These are phyloP conservation scores for Lipotes vexillifer DNA, from an alignment of 2,113 vertebrate species.

Conservation along the genomic window DNA sequence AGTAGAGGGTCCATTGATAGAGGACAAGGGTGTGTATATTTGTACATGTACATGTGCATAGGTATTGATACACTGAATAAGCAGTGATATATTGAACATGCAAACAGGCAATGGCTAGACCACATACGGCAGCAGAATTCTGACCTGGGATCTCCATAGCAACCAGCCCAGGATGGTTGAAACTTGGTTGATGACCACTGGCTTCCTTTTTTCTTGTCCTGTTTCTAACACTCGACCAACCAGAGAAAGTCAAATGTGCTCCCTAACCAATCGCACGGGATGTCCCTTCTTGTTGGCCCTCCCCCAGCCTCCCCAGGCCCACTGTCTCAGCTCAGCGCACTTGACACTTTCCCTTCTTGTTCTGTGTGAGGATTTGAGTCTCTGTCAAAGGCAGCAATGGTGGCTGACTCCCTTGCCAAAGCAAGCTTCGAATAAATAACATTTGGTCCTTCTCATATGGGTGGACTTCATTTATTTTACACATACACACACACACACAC, in stretches of 20 bases:
- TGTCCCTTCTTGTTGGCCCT: fast-evolving
- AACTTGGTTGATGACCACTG: not conserved
- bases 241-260: not conserved
- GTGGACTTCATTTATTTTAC: not conserved
- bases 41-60: too few species aligned
- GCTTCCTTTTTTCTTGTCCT: not conserved
- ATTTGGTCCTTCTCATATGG: not conserved
- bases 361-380: not conserved
- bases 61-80: not conserved
- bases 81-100: not conserved
- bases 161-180: not conserved
- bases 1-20: not conserved
- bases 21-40: not conserved
- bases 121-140: not conserved
- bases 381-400: not conserved
- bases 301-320: not conserved
- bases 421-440: not conserved
- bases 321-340: fast-evolving
- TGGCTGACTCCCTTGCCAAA: not conserved
- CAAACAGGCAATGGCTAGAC: too few species aligned
- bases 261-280: not conserved
- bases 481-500: too few species aligned
- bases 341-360: not conserved
- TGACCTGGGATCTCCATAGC: too few species aligned
- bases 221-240: not conserved